Percentiles rank a stretch among this genome's conserved stretches.
Evolutionary conservation across 1,140 invertebrate species (phyloP).

Genomic region (Pissodes strobi): DNA sequence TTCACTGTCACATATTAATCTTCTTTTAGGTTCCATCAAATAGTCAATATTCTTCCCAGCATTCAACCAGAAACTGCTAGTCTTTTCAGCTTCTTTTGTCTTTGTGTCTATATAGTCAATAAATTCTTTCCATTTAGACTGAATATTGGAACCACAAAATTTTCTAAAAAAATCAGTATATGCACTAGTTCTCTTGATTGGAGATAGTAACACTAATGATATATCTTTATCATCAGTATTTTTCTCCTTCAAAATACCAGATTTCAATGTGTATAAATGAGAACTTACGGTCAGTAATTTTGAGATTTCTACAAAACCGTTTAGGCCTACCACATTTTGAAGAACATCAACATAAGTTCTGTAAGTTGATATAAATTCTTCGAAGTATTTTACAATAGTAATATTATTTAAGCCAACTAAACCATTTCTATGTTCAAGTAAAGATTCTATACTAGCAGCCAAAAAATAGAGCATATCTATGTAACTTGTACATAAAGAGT

Average conservation of each 20-base stretch:
- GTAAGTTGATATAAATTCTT: slow-evolving; percentile 74
- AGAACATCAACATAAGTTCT: slow-evolving; percentile 73
- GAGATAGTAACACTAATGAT: slow-evolving; percentile 63
- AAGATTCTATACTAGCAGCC: slow-evolving; percentile 68
- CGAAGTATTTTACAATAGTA: slow-evolving; percentile 69
- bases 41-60: slow-evolving; percentile 69
- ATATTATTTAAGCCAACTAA: slow-evolving; percentile 68
- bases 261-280: slow-evolving; percentile 60
- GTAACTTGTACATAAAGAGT: slow-evolving; percentile 68
- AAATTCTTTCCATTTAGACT: slow-evolving; percentile 65
- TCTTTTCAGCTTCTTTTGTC: slow-evolving; percentile 69
- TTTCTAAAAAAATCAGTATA: slow-evolving; percentile 29
- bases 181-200: slow-evolving; percentile 52
- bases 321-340: slow-evolving; percentile 75
- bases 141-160: slow-evolving; percentile 18
- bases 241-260: slow-evolving; percentile 61
- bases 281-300: slow-evolving; percentile 65
- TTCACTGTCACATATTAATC: slow-evolving; percentile 78
- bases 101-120: slow-evolving; percentile 66
- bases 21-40: slow-evolving; percentile 68
- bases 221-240: slow-evolving; percentile 61
- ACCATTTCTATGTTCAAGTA: slow-evolving; percentile 68
- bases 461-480: slow-evolving; percentile 71
- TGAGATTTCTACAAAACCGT: slow-evolving; percentile 70
- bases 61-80: slow-evolving; percentile 77